These are phyloP conservation scores for Bombus pyrosoma DNA, from an alignment of 1,140 invertebrate genomes.

Conservation along the genomic window DNA sequence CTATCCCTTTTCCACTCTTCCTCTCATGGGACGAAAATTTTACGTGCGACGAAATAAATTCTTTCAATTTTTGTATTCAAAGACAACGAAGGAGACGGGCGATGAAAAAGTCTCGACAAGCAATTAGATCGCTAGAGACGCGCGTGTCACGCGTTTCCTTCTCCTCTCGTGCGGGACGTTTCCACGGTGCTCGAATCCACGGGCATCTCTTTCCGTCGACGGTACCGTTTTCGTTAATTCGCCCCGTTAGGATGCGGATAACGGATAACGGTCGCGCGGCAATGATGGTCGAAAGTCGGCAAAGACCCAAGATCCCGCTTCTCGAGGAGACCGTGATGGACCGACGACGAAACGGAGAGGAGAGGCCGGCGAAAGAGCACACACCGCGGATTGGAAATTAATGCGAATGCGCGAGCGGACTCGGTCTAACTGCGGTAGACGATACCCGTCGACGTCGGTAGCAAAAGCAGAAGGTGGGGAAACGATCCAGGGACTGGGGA, in stretches of 20 bases:
- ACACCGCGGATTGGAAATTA: constrained; percentile 70
- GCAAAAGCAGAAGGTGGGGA: constrained; percentile 61
- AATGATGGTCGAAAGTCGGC: constrained; percentile 2
- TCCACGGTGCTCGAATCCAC: constrained; percentile 32
- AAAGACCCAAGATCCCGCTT: neutral
- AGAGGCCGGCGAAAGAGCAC: constrained; percentile 10
- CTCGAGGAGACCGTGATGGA: neutral
- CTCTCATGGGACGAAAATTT: neutral
- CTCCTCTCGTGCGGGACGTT: neutral
- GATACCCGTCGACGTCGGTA: constrained; percentile 63
- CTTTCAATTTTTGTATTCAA: neutral
- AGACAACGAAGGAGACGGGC: neutral
- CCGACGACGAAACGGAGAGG: constrained; percentile 16
- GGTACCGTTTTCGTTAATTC: constrained; percentile 4
- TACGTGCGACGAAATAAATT: neutral
- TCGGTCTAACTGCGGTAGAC: constrained; percentile 80
- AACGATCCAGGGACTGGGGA: constrained; percentile 44
- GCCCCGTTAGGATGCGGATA: neutral
- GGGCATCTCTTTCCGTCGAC: constrained; percentile 9
- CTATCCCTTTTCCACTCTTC: neutral
- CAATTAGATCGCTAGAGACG: too few species aligned
- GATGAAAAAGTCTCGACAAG: neutral
- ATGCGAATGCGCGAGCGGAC: constrained; percentile 81
- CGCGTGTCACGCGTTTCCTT: constrained; percentile 1
- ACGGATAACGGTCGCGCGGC: neutral